Percentiles rank a stretch among this genome's conserved stretches.
These are phyloP conservation scores for Phaonia tiefii DNA, from an alignment of 2,888 invertebrate genomes.

Conservation along the genomic window DNA sequence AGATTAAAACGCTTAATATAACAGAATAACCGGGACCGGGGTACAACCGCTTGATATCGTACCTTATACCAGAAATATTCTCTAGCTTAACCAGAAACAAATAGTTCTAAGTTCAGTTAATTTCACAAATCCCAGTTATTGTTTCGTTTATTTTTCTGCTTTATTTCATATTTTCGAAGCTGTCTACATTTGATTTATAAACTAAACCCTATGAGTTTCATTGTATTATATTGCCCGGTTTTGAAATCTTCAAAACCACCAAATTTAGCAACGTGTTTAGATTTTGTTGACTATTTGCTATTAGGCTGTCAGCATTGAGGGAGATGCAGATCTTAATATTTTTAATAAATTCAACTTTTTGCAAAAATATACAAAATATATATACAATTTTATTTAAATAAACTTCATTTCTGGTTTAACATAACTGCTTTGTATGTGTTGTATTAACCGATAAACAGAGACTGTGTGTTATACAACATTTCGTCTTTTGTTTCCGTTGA, in stretches of 20 bases:
- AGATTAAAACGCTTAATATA: too few relatives aligned
- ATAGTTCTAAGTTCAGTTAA: too few relatives aligned
- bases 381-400: background rate
- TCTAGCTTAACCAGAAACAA: too few relatives aligned
- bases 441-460: background rate
- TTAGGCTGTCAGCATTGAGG: slow-evolving; percentile 49
- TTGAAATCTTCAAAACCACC: background rate
- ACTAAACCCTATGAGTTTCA: too few relatives aligned
- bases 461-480: too few relatives aligned
- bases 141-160: background rate
- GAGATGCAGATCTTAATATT: background rate
- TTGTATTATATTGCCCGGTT: too few relatives aligned
- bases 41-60: too few relatives aligned
- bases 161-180: background rate
- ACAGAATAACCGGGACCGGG: too few relatives aligned
- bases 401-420: slow-evolving; percentile 3
- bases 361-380: too few relatives aligned
- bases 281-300: slow-evolving; percentile 62
- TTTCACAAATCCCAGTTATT: background rate
- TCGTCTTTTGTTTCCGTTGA: background rate
- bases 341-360: too few relatives aligned
- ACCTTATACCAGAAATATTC: too few relatives aligned
- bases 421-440: background rate
- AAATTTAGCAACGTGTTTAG: slow-evolving; percentile 48
- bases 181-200: background rate